Evolutionary conservation across 2,113 vertebrate species (phyloP).

Genomic region (Irena cyanogastra): DNA sequence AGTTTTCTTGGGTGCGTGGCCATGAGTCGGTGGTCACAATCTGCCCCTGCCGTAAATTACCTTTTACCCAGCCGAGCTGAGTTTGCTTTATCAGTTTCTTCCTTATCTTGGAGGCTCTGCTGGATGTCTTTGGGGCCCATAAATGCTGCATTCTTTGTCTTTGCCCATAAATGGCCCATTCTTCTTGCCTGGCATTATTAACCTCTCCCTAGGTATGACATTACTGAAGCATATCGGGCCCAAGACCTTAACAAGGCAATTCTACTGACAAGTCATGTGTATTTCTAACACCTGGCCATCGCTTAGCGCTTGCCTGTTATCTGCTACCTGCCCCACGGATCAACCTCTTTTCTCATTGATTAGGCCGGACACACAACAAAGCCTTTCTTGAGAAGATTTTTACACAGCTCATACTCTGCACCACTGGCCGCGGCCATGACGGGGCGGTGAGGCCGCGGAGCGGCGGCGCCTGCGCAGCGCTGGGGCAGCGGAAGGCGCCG

Average conservation of each 20-base stretch:
- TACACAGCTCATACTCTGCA: fast-evolving
- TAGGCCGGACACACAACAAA: no score
- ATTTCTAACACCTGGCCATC: not conserved
- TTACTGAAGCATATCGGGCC: not conserved
- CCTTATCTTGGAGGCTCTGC: not conserved
- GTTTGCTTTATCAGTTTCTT: not conserved
- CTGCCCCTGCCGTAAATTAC: not conserved
- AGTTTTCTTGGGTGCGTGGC: not conserved
- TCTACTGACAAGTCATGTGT: not conserved
- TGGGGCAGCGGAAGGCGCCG: not conserved
- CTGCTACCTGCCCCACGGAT: not conserved
- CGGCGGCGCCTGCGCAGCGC: not conserved
- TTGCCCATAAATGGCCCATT: no score
- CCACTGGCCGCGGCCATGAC: fast-evolving
- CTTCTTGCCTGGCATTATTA: not conserved
- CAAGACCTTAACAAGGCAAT: not conserved
- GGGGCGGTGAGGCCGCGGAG: fast-evolving
- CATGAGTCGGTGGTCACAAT: not conserved
- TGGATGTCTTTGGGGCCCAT: not conserved
- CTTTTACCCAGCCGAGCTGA: fast-evolving
- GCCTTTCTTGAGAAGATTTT: fast-evolving
- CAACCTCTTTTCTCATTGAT: no score
- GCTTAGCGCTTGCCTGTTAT: not conserved
- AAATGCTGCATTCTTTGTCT: not conserved
- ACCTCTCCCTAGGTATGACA: no score